Conservation (phyloP, 2,888 invertebrate species). For the Creontiades dilutus region DNA sequence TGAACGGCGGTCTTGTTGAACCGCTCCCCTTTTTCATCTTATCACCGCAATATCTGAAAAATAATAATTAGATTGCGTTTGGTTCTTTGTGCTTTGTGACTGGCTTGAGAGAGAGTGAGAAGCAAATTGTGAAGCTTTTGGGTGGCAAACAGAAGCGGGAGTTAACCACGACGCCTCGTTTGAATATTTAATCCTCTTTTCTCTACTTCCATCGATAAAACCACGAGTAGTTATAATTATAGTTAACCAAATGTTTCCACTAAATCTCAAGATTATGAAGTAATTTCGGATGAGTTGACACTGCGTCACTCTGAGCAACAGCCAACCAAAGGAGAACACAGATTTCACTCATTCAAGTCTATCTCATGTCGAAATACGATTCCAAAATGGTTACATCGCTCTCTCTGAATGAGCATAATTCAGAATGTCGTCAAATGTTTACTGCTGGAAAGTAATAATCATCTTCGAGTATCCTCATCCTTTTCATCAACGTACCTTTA, state of each 20-base stretch:
- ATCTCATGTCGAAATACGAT: too few relatives aligned
- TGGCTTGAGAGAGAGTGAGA: not conserved
- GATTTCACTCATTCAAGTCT: too few relatives aligned
- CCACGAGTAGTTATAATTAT: not conserved
- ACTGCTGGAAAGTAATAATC: too few relatives aligned
- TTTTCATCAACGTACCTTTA: too few relatives aligned
- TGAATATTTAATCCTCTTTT: constrained; percentile 34
- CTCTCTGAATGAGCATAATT: too few relatives aligned
- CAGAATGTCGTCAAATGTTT: too few relatives aligned
- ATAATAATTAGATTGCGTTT: constrained; percentile 43
- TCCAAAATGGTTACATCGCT: too few relatives aligned
- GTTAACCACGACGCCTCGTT: not conserved
- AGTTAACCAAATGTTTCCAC: not conserved
- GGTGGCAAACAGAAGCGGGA: not conserved
- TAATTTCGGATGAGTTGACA: too few relatives aligned
- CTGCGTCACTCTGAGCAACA: too few relatives aligned
- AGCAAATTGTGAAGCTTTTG: not conserved
- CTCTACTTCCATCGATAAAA: not conserved
- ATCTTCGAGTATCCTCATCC: too few relatives aligned
- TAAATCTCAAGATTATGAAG: not conserved
- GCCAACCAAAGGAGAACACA: too few relatives aligned
- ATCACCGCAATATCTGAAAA: constrained; percentile 30
- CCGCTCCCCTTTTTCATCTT: not conserved
- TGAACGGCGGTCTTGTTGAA: not conserved
- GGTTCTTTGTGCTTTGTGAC: not conserved